Percentiles rank a stretch among this genome's conserved stretches.
phyloP scores from a whole-genome alignment of 1,140 invertebrate species.

The Aradophagus sp. region DNA sequence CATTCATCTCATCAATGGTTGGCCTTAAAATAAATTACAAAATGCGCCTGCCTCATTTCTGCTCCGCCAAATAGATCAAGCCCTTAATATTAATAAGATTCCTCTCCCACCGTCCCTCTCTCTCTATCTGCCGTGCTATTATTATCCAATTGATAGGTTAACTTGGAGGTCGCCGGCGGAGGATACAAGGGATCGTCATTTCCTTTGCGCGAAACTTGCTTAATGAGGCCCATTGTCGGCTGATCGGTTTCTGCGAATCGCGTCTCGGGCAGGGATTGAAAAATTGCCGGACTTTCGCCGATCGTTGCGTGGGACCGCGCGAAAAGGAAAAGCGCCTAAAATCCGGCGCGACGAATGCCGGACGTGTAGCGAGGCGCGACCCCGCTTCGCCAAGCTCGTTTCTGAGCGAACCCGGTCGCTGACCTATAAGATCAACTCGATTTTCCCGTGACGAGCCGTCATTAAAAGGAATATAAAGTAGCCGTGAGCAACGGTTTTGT shows the following conservation, averaged over 20 bases:
- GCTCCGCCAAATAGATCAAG: too few relatives aligned
- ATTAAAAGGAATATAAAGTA: constrained; percentile 48
- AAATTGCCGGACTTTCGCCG: constrained; percentile 9
- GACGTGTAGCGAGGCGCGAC: constrained; percentile 12
- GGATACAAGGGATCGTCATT: constrained; percentile 34
- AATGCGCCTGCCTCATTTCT: too few relatives aligned
- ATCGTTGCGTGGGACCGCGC: constrained; percentile 1
- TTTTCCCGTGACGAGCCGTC: constrained; percentile 37
- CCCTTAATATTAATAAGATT: too few relatives aligned
- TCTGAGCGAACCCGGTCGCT: constrained; percentile 28
- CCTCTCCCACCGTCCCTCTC: constrained; percentile 17
- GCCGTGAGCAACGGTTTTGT: constrained; percentile 40
- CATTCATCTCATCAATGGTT: too few relatives aligned
- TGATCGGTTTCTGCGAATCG: constrained; percentile 47
- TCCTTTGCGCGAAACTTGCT: constrained; percentile 27
- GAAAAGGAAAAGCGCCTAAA: too few relatives aligned
- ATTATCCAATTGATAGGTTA: constrained; percentile 57
- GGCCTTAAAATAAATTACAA: too few relatives aligned
- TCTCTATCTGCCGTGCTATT: constrained; percentile 31
- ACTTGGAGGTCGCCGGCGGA: constrained; percentile 45
- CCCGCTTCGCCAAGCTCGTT: constrained; percentile 19
- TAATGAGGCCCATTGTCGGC: constrained; percentile 50
- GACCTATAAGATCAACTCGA: constrained; percentile 39
- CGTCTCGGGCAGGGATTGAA: constrained; percentile 11
- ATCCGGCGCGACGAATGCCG: too few relatives aligned